Base-by-base conservation (phyloP, 1,140 invertebrate genomes). In the Hermatobates lingyangjiaoensis region DNA sequence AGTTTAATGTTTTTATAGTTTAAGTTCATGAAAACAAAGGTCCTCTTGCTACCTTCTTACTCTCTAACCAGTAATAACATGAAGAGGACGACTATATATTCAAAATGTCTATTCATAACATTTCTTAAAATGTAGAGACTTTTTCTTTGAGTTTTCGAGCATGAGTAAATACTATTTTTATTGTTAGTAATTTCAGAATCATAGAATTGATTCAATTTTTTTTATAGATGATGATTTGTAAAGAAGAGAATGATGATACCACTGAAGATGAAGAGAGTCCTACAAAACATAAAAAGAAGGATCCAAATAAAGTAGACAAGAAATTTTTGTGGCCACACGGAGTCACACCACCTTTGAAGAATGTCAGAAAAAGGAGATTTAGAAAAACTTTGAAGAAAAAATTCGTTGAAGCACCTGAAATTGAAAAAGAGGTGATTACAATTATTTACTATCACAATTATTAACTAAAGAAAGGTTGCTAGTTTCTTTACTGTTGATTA, bases 381-480 rank as follows among this genome's bases (percentile, higher is more conserved):
- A 74, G 93, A 42, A 95, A 96, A 72, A 95, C 90, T 0, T 68
- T 97, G 15, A 91, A 90, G 62, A 96, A 97, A 67, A 97, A 97
- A 59, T 92, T 89, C 68, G 83, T 92, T 1, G 94, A 98, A 68
- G 88, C 90, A 44, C 91, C 91, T 1, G 93, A 97, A 71, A 93
- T 97, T 58, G 94, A 98, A 64, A 97, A 96, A 66, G 93, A 97
- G 73, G 81, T 87, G 0, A 42, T 7, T 20, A 42, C 5, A 23
- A 47, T 18, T 39, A 27, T 26, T 47, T 34, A 7, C 15, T 34
- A 34, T 34, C 28, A 5, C 7, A 44, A 18, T n/a, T 5, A 10
- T 18, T 7, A 34, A 7, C 28, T 34, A 34, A 34, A n/a, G n/a
- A n/a, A n/a, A n/a, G n/a, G n/a, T n/a, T n/a, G n/a, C n/a, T n/a